Percentiles rank a stretch among this genome's conserved stretches.
Conservation (phyloP, 2,797 vertebrate species). For the Danio kyathit region DNA sequence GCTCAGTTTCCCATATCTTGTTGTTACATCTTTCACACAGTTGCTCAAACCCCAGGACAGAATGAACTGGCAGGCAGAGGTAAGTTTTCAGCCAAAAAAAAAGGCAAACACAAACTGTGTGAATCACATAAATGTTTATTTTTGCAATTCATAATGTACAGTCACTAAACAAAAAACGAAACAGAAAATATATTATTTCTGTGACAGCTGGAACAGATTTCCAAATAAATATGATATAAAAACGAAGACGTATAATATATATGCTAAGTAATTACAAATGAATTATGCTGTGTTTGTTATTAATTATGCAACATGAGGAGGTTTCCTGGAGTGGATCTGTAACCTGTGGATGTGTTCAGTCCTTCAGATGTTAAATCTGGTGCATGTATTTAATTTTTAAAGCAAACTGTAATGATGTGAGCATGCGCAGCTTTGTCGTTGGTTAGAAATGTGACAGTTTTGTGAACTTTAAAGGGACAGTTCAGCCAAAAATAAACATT, state of each 20-base stretch:
- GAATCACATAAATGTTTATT: conserved; percentile 50
- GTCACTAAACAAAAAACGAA: conserved; percentile 65
- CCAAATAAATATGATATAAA: conserved; percentile 56
- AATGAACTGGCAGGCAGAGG: conserved; percentile 1
- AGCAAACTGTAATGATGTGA: conserved; percentile 12
- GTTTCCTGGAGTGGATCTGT: neutral
- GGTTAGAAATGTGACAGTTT: conserved; percentile 2
- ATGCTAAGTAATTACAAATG: no score
- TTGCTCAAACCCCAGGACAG: conserved; percentile 30
- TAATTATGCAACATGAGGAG: neutral
- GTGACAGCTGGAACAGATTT: conserved; percentile 38
- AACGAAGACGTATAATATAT: conserved; percentile 52
- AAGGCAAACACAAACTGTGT: neutral
- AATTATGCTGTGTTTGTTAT: neutral
- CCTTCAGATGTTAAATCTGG: neutral
- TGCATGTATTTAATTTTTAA: neutral
- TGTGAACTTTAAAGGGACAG: neutral
- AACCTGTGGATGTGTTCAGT: neutral
- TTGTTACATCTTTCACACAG: conserved; percentile 50
- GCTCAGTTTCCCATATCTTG: conserved; percentile 33
- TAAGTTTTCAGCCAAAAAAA: conserved; percentile 3
- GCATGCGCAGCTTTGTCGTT: conserved; percentile 3
- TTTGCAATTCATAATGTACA: conserved; percentile 61
- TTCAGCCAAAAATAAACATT: neutral
- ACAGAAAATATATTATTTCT: conserved; percentile 47